Evolutionary conservation across 2,797 vertebrate genomes (phyloP).

Genomic region (Sebastes miniatus): DNA sequence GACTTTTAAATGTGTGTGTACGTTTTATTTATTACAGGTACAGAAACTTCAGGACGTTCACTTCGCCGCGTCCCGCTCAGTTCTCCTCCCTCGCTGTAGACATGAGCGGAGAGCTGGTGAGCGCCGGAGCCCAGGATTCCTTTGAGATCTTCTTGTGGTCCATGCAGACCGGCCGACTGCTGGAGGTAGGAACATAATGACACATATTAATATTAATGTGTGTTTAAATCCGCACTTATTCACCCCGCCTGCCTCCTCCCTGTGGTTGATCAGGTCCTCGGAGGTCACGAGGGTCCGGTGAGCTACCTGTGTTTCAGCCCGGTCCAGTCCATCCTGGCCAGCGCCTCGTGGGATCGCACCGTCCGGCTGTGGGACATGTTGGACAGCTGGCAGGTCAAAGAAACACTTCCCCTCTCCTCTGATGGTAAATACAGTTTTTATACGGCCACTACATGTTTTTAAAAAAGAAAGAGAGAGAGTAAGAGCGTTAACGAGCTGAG

Average conservation of each 20-base stretch:
- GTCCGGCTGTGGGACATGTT: constrained; percentile 95
- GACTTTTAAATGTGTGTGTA: neutral
- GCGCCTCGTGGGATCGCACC: constrained; percentile 94
- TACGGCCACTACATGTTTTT: too few relatives aligned
- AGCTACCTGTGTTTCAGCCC: constrained; percentile 93
- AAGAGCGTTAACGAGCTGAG: too few relatives aligned
- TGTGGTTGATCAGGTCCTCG: constrained; percentile 83
- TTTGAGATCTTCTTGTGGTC: constrained; percentile 98
- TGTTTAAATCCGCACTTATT: neutral
- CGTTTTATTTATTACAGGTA: constrained; percentile 81
- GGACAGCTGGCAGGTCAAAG: constrained; percentile 96
- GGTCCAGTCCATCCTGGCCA: constrained; percentile 89
- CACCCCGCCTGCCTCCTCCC: neutral
- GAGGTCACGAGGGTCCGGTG: constrained; percentile 93
- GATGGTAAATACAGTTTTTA: constrained; percentile 82
- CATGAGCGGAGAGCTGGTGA: constrained; percentile 91
- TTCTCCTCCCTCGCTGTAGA: constrained; percentile 94
- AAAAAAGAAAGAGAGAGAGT: too few relatives aligned
- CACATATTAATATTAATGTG: neutral
- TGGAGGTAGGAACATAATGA: constrained; percentile 82
- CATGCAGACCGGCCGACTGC: constrained; percentile 94
- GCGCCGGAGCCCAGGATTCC: constrained; percentile 94
- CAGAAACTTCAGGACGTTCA: constrained; percentile 98
- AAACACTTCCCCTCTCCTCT: constrained; percentile 85
- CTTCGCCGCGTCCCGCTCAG: constrained; percentile 91